Conservation (phyloP, 2,888 invertebrate species). For the Vanessa cardui region DNA sequence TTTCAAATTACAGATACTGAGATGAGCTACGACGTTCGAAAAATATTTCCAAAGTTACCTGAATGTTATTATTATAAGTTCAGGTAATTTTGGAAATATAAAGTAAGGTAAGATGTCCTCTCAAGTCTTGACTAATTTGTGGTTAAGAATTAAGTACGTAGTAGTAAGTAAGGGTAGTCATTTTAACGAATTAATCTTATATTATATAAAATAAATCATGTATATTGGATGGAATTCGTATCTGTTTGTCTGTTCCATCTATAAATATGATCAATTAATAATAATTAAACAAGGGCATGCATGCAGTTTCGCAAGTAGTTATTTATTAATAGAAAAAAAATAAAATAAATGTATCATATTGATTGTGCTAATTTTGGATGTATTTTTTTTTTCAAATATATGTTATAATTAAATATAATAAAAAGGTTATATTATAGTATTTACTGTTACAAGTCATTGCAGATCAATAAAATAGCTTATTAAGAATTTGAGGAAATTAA, state of each 20-base stretch:
- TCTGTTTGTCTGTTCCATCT: neutral
- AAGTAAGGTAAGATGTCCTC: constrained; percentile 24
- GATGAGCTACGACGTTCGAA: constrained; percentile 17
- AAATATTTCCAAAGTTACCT: constrained; percentile 31
- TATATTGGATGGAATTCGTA: neutral
- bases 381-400: too few relatives aligned
- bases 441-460: too few relatives aligned
- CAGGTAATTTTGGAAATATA: constrained; percentile 34
- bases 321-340: neutral
- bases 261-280: neutral
- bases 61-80: neutral
- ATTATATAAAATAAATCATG: neutral
- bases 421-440: too few relatives aligned
- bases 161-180: neutral
- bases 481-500: too few relatives aligned
- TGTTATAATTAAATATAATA: too few relatives aligned
- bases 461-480: too few relatives aligned
- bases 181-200: neutral
- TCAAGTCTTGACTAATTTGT: neutral
- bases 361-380: neutral
- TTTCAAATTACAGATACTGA: constrained; percentile 30
- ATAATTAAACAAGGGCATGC: neutral
- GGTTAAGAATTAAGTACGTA: too few relatives aligned
- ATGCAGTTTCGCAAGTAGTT: neutral
- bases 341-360: neutral